Percentiles rank a stretch among this genome's conserved stretches.
Conservation (phyloP, 1,140 invertebrate genomes). For the Anadara kagoshimensis region DNA sequence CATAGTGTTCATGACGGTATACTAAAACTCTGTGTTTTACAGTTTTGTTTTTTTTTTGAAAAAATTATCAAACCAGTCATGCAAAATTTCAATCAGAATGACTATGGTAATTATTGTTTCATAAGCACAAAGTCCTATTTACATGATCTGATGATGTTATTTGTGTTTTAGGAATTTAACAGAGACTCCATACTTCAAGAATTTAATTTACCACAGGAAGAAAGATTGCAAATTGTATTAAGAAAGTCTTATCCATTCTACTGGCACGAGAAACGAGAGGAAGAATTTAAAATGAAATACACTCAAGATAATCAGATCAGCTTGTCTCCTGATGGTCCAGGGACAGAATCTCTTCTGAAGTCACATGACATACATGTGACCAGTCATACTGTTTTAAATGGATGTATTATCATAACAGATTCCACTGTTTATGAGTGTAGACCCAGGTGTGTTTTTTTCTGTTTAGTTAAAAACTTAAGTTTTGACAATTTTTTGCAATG, state of each 20-base stretch:
- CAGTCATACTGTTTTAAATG: constrained; percentile 71
- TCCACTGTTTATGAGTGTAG: constrained; percentile 81
- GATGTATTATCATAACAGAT: constrained; percentile 83
- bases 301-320: constrained; percentile 13
- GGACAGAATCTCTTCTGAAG: not conserved
- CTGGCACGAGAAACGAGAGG: constrained; percentile 67
- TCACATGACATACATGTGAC: constrained; percentile 52
- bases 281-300: constrained; percentile 35
- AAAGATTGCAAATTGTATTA: constrained; percentile 62
- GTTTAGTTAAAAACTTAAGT: too few species aligned
- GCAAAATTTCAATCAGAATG: too few species aligned
- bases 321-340: constrained; percentile 10
- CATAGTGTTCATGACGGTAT: too few species aligned
- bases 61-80: too few species aligned
- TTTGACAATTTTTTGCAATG: too few species aligned
- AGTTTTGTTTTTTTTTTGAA: too few species aligned
- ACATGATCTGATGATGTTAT: too few species aligned
- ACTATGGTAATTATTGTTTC: too few species aligned
- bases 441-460: constrained; percentile 77
- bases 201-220: constrained; percentile 67
- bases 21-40: too few species aligned
- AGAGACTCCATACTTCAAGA: constrained; percentile 69
- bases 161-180: constrained; percentile 61
- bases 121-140: too few species aligned
- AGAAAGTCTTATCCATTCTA: constrained; percentile 69